Conservation (phyloP, 2,113 vertebrate species). For the Epinephelus lanceolatus region DNA sequence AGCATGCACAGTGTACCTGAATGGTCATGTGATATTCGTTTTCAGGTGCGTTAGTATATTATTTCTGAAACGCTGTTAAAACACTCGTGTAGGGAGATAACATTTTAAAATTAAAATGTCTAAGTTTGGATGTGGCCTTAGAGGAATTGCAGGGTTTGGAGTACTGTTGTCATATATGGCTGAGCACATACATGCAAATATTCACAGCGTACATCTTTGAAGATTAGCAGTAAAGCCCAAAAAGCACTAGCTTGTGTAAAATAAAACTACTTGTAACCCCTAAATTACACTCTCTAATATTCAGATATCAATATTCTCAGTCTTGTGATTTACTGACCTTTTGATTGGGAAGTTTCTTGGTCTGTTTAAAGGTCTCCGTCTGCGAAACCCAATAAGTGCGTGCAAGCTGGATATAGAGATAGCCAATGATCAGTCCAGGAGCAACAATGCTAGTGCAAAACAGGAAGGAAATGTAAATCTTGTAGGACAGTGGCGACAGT, state of each 20-base stretch:
- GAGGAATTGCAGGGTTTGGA: neutral
- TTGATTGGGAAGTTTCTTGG: conserved; percentile 89
- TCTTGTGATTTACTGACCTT: conserved; percentile 72
- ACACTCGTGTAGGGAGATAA: too few relatives aligned
- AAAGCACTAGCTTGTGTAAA: neutral
- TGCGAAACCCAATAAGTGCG: conserved; percentile 93
- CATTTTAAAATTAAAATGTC: too few relatives aligned
- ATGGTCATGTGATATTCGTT: too few relatives aligned
- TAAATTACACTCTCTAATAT: too few relatives aligned
- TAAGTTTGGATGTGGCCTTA: neutral
- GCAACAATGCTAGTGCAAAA: conserved; percentile 94
- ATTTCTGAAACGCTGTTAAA: too few relatives aligned
- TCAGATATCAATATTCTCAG: too few relatives aligned
- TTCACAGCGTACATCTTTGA: neutral
- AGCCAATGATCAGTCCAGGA: conserved; percentile 92
- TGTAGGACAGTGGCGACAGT: conserved; percentile 88
- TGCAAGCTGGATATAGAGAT: conserved; percentile 90
- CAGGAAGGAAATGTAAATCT: conserved; percentile 90
- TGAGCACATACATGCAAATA: neutral
- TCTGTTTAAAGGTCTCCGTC: conserved; percentile 92
- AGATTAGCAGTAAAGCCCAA: neutral
- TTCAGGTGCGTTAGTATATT: too few relatives aligned
- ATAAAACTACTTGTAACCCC: neutral
- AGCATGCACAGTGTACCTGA: too few relatives aligned
- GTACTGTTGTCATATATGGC: neutral